Evolutionary conservation across 2,113 vertebrate species (phyloP).

Genomic region (Leptodactylus fuscus): DNA sequence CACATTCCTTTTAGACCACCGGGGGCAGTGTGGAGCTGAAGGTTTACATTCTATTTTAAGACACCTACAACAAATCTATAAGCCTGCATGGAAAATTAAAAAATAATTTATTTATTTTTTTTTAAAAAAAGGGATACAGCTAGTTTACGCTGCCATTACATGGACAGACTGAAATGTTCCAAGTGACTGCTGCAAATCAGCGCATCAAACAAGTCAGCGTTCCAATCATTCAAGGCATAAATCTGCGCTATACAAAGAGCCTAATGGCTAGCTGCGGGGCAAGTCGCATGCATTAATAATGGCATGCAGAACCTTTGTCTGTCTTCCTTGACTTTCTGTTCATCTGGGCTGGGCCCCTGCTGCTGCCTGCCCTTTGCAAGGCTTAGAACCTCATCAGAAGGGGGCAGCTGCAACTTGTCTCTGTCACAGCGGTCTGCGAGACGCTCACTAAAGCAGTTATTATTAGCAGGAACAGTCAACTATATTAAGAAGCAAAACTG

Average conservation of each 20-base stretch:
- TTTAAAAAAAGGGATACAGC: no score
- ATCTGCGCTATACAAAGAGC: background rate
- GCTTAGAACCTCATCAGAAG: slow-evolving; percentile 55
- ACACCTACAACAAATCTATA: no score
- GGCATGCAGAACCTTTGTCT: slow-evolving; percentile 34
- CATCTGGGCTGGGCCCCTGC: slow-evolving; percentile 45
- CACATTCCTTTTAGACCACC: no score
- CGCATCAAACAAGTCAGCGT: background rate
- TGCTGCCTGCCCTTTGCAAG: slow-evolving; percentile 56
- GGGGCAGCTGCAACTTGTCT: slow-evolving; percentile 54
- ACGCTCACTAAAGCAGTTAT: slow-evolving; percentile 44
- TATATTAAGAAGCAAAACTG: slow-evolving; percentile 58
- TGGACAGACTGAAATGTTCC: no score
- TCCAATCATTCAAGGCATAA: background rate
- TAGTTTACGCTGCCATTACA: no score
- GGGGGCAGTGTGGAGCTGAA: no score
- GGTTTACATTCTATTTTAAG: no score
- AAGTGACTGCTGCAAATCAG: background rate
- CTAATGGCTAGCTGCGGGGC: slow-evolving; percentile 27
- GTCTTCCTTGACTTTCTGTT: slow-evolving; percentile 15
- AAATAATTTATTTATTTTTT: no score
- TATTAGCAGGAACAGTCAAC: slow-evolving; percentile 37
- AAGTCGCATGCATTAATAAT: slow-evolving; percentile 53
- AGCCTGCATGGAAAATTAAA: no score
- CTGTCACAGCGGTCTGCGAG: slow-evolving; percentile 53